phyloP scores from a whole-genome alignment of 2,113 vertebrate genomes.

The Pedionomus torquatus region DNA sequence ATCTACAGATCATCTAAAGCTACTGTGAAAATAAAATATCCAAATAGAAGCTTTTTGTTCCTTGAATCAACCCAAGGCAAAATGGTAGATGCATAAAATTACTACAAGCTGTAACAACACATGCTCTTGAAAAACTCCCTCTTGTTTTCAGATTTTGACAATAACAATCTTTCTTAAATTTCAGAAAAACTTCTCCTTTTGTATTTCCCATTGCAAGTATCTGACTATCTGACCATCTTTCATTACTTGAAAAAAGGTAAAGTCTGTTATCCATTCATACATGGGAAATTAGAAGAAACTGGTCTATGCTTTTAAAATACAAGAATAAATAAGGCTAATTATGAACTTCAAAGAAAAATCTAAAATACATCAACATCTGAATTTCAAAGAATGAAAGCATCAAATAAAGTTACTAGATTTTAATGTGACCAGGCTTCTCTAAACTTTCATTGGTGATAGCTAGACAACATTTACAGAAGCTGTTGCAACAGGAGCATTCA shows the following conservation, averaged over 20 bases:
- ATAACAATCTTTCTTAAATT: not conserved
- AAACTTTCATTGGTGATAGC: not conserved
- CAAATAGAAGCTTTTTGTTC: not conserved
- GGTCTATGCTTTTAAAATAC: not conserved
- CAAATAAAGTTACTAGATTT: not conserved
- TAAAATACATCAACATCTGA: not conserved
- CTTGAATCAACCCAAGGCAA: not conserved
- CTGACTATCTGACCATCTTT: not conserved
- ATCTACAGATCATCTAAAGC: not conserved
- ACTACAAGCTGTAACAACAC: not conserved
- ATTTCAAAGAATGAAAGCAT: not conserved
- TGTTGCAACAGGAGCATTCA: not conserved
- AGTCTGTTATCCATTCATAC: not conserved
- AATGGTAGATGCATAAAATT: not conserved
- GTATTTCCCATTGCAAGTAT: not conserved
- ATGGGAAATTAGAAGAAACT: not conserved
- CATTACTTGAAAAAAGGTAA: not conserved
- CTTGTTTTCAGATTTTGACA: not conserved
- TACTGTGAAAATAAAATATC: not conserved
- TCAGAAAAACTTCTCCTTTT: not conserved
- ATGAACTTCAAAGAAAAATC: not conserved
- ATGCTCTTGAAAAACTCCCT: not conserved
- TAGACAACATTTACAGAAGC: not conserved
- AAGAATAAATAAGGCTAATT: not conserved
- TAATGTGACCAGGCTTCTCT: not conserved